Evolutionary conservation across 2,113 vertebrate genomes (phyloP).

Genomic region (Hemiprocne comata): DNA sequence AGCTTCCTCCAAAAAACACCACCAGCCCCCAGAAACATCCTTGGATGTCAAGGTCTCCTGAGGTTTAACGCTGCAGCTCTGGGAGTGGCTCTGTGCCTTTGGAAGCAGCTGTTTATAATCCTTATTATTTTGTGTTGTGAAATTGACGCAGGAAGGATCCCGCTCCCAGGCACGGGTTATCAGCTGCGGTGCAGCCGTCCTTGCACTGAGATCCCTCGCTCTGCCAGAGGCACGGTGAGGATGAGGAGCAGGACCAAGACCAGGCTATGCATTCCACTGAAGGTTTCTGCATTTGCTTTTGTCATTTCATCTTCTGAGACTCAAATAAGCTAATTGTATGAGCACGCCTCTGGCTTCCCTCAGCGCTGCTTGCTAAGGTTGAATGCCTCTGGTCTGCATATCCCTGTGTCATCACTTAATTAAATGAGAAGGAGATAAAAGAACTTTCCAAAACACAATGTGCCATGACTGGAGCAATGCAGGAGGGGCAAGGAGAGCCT

Average conservation of each 20-base stretch:
- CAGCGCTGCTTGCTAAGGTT: fast-evolving
- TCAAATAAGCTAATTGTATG: fast-evolving
- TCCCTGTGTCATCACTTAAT: neutral
- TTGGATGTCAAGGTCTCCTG: neutral
- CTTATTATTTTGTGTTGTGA: neutral
- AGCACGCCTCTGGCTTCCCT: neutral
- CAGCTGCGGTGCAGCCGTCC: neutral
- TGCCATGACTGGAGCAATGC: fast-evolving
- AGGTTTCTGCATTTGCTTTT: neutral
- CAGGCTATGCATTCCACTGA: fast-evolving
- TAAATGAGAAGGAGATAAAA: neutral
- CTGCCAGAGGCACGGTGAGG: fast-evolving
- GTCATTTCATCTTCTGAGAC: neutral
- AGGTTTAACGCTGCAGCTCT: neutral
- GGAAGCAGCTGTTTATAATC: neutral
- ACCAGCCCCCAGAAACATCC: neutral
- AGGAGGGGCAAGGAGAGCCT: neutral
- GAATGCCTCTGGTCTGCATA: neutral
- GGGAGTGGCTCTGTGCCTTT: neutral
- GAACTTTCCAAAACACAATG: neutral
- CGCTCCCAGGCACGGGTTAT: fast-evolving
- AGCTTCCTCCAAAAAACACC: fast-evolving
- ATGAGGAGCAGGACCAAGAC: neutral
- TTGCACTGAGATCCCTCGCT: neutral
- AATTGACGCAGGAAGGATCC: fast-evolving